Evolutionary conservation across 2,888 invertebrate genomes (phyloP).

Genomic region (Pherbina coryleti): DNA sequence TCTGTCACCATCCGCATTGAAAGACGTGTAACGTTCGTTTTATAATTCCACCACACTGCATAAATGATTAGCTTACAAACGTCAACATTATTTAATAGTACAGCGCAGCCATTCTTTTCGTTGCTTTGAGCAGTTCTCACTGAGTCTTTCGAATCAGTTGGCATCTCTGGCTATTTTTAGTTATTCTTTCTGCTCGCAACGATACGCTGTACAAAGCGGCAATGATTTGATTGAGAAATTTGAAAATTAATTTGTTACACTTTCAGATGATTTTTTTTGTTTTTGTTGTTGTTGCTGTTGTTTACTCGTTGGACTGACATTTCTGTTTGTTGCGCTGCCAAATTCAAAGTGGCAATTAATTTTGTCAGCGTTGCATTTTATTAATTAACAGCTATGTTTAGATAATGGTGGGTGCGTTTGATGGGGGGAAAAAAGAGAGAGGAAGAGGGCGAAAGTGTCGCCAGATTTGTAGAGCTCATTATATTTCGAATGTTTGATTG

Average conservation of each 20-base stretch:
- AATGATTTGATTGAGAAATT: conserved; percentile 46
- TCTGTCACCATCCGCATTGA: not conserved
- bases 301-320: conserved; percentile 54
- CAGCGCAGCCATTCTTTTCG: conserved; percentile 31
- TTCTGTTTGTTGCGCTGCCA: conserved; percentile 66
- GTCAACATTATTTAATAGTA: conserved; percentile 46
- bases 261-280: not conserved
- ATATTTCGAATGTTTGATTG: not conserved
- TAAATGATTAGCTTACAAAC: conserved; percentile 46
- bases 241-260: conserved; percentile 48
- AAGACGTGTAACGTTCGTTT: not conserved
- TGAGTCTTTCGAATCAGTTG: not conserved
- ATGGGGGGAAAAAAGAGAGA: not conserved
- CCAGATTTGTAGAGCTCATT: not conserved
- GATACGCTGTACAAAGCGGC: not conserved
- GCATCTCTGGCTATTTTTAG: not conserved
- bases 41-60: conserved; percentile 31
- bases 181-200: not conserved
- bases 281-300: not conserved
- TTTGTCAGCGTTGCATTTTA: conserved; percentile 47
- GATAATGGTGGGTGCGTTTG: not conserved
- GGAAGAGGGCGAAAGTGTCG: not conserved
- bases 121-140: not conserved
- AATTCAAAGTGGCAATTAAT: conserved; percentile 65
- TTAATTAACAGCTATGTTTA: conserved; percentile 32